phyloP scores from a whole-genome alignment of 1,140 invertebrate species.

The Papilio polyxenes region DNA sequence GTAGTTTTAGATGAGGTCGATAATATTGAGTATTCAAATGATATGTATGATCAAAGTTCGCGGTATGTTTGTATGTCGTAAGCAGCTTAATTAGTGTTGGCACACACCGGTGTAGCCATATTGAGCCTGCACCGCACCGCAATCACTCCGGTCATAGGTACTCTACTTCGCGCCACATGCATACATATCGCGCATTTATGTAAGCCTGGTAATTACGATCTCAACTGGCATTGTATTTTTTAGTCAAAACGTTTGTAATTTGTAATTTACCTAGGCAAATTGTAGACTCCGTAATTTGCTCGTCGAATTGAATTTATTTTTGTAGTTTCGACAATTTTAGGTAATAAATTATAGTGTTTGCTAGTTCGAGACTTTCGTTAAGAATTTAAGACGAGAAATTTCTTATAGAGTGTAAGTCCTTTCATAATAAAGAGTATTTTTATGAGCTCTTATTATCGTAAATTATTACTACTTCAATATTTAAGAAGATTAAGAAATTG shows the following conservation, averaged over 20 bases:
- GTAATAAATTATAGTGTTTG: too few relatives aligned
- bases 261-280: not conserved
- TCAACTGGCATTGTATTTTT: not conserved
- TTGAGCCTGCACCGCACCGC: not conserved
- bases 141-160: constrained; percentile 9
- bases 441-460: not conserved
- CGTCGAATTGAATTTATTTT: not conserved
- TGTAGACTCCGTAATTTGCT: not conserved
- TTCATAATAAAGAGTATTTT: not conserved
- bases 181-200: not conserved
- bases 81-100: not conserved
- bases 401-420: not conserved
- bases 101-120: not conserved
- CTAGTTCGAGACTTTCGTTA: not conserved
- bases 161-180: not conserved
- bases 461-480: not conserved
- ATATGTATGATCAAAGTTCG: not conserved
- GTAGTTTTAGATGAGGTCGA: not conserved
- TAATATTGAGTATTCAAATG: not conserved
- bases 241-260: not conserved
- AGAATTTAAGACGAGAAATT: not conserved
- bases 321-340: not conserved
- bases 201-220: constrained; percentile 2
- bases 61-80: not conserved
- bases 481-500: constrained; percentile 6